Conservation (phyloP, 2,888 invertebrate genomes). For the Megaustenia siamemsis region DNA sequence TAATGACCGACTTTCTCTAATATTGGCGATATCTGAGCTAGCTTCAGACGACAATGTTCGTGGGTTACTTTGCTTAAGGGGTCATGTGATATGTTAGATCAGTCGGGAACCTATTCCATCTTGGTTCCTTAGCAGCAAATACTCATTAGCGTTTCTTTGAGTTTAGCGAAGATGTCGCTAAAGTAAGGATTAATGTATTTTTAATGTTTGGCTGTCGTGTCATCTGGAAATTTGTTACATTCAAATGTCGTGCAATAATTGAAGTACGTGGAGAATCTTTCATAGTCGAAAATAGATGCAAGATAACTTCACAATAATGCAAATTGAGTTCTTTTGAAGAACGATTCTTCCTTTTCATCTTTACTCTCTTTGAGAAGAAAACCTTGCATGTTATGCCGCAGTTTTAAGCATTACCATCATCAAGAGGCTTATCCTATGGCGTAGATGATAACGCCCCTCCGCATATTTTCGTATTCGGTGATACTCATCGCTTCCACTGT, state of each 20-base stretch:
- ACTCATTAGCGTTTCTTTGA: neutral
- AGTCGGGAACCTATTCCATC: neutral
- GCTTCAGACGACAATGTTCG: neutral
- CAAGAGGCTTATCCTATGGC: too few relatives aligned
- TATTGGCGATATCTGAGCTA: neutral
- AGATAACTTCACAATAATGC: too few relatives aligned
- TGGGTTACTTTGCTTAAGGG: neutral
- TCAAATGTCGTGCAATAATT: neutral
- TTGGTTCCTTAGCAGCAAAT: neutral
- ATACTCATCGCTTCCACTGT: too few relatives aligned
- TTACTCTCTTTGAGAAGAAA: too few relatives aligned
- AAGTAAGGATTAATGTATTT: constrained; percentile 13
- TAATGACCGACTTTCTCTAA: neutral
- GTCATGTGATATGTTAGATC: neutral
- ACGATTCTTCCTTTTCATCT: too few relatives aligned
- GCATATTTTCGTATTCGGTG: too few relatives aligned
- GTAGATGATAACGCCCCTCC: too few relatives aligned
- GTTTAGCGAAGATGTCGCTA: too few relatives aligned
- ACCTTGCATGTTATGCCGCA: too few relatives aligned
- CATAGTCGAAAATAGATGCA: too few relatives aligned
- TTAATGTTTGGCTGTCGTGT: neutral
- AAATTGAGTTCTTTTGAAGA: too few relatives aligned
- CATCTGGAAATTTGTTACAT: neutral
- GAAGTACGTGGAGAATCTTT: neutral
- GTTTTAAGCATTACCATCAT: too few relatives aligned